These are phyloP conservation scores for Lampris megalopsis DNA, from an alignment of 2,113 vertebrate species.

Conservation along the genomic window DNA sequence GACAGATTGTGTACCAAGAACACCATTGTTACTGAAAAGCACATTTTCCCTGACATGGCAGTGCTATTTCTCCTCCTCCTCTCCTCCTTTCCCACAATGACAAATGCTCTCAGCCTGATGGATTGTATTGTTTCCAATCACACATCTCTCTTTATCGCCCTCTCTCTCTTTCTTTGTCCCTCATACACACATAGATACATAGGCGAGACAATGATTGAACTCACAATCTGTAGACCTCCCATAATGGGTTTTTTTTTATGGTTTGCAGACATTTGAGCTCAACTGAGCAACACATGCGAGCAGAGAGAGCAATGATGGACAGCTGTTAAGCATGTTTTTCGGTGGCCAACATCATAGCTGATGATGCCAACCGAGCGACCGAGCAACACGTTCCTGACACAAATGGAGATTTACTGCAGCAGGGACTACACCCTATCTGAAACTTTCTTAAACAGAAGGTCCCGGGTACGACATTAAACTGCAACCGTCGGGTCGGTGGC, in stretches of 20 bases:
- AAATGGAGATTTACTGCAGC: too few species aligned
- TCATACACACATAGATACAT: conserved; percentile 36
- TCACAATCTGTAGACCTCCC: neutral
- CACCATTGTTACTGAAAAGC: conserved; percentile 72
- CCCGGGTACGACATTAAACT: too few species aligned
- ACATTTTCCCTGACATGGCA: conserved; percentile 75
- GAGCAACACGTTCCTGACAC: too few species aligned
- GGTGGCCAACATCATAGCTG: too few species aligned
- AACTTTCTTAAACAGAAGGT: too few species aligned
- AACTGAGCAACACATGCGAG: conserved; percentile 19
- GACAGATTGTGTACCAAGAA: conserved; percentile 71
- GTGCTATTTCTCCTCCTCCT: conserved; percentile 56
- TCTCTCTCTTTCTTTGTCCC: conserved; percentile 25
- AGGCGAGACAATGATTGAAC: neutral
- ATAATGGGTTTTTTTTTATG: conserved; percentile 36
- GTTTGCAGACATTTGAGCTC: conserved; percentile 33
- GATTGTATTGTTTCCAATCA: conserved; percentile 67
- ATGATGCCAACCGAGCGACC: too few species aligned
- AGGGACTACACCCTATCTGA: too few species aligned
- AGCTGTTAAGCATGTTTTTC: too few species aligned
- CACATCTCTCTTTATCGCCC: conserved; percentile 46
- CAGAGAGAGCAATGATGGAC: too few species aligned
- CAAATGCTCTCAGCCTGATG: conserved; percentile 68
- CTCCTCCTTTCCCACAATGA: conserved; percentile 56
- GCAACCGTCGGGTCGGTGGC: too few species aligned